phyloP scores from a whole-genome alignment of 2,113 vertebrate species.

The Notechis scutatus region DNA sequence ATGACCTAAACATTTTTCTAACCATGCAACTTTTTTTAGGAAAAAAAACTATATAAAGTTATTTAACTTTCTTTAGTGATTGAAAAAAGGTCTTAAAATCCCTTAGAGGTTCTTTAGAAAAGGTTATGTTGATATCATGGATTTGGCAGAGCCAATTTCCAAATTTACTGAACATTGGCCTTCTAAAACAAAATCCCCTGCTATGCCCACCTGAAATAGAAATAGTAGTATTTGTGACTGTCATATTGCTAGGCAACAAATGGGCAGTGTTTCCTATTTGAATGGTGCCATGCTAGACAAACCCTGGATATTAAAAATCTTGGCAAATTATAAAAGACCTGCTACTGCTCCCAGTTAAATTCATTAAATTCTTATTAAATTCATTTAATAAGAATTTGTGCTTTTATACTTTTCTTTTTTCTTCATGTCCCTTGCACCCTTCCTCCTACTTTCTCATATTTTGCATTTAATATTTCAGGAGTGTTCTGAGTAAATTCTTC shows the following conservation, averaged over 20 bases:
- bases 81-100: constrained; percentile 49
- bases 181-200: background rate
- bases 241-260: constrained; percentile 59
- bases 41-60: constrained; percentile 30
- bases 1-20: constrained; percentile 12
- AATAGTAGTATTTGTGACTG: background rate
- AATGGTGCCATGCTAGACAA: constrained; percentile 66
- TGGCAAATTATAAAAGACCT: constrained; percentile 53
- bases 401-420: background rate
- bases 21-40: constrained; percentile 32
- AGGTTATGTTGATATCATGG: constrained; percentile 37
- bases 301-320: constrained; percentile 46
- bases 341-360: constrained; percentile 21
- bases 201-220: constrained; percentile 56
- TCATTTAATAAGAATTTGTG: background rate
- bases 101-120: constrained; percentile 19
- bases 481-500: background rate
- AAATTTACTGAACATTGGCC: constrained; percentile 29
- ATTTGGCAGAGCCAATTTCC: constrained; percentile 32
- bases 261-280: constrained; percentile 37
- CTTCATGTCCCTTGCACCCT: background rate
- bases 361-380: no score
- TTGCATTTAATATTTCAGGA: background rate
- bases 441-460: background rate
- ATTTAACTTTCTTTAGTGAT: constrained; percentile 19